These are phyloP conservation scores for Ceratoteleas bidentatus DNA, from an alignment of 1,140 invertebrate genomes.

Conservation along the genomic window DNA sequence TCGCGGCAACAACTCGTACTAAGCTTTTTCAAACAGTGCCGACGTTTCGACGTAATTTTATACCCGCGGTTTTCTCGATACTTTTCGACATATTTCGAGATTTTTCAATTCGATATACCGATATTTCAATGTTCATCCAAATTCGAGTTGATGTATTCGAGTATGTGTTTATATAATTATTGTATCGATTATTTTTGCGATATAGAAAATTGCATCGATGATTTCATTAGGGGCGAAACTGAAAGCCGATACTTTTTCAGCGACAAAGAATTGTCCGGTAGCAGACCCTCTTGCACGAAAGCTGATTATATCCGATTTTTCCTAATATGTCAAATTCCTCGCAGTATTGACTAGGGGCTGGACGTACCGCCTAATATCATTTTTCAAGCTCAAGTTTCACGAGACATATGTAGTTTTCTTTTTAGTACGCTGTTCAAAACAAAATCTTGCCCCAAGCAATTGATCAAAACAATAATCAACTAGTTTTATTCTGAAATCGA, in stretches of 20 bases:
- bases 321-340: constrained; percentile 7
- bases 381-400: constrained; percentile 18
- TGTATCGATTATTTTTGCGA: no score
- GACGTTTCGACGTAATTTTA: no score
- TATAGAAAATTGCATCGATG: no score
- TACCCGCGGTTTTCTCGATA: no score
- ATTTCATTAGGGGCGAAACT: not conserved
- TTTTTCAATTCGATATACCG: no score
- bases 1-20: constrained; percentile 3
- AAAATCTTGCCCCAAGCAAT: not conserved
- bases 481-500: not conserved
- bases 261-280: not conserved
- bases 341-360: constrained; percentile 4
- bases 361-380: constrained; percentile 15
- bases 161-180: no score
- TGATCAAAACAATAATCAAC: not conserved
- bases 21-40: not conserved
- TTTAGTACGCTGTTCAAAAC: not conserved
- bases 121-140: no score
- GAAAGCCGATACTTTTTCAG: not conserved
- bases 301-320: not conserved
- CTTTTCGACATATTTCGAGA: no score
- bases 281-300: not conserved
- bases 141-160: no score
- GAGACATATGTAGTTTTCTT: constrained; percentile 11